phyloP scores from a whole-genome alignment of 2,797 vertebrate species.

The Pogonophryne albipinna region DNA sequence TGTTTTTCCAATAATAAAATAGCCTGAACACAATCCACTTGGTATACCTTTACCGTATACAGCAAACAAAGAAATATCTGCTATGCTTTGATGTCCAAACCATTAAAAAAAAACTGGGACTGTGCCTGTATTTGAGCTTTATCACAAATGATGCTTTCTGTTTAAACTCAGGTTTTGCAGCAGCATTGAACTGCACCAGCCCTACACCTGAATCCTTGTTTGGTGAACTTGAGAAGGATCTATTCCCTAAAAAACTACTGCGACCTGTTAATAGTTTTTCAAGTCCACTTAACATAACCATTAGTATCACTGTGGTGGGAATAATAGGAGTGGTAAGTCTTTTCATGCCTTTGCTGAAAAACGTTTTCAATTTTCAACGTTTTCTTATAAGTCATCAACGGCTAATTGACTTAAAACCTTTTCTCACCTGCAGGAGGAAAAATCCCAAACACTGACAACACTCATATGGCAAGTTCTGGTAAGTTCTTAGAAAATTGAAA shows the following conservation, averaged over 20 bases:
- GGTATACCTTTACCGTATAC: neutral
- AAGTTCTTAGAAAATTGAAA: conserved; percentile 4
- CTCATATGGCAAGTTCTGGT: conserved; percentile 32
- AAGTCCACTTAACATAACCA: conserved; percentile 17
- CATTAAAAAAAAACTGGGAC: neutral
- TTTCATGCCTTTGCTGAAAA: neutral
- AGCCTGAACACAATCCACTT: neutral
- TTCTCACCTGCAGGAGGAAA: conserved; percentile 35
- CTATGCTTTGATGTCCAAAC: neutral
- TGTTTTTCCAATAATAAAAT: neutral
- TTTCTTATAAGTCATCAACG: too few species aligned
- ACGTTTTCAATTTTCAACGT: too few species aligned
- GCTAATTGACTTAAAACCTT: neutral
- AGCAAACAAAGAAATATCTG: neutral
- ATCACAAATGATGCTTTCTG: neutral
- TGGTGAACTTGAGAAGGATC: conserved; percentile 32
- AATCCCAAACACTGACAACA: conserved; percentile 21
- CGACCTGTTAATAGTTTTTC: conserved; percentile 49
- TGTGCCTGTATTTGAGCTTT: neutral
- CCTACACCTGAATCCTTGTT: conserved; percentile 52
- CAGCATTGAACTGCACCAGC: conserved; percentile 66
- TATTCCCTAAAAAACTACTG: conserved; percentile 38
- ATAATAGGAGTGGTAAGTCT: conserved; percentile 70
- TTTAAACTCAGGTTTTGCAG: conserved; percentile 35
- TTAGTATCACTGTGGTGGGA: conserved; percentile 56